Conservation (phyloP, 2,113 vertebrate genomes). For the Tragelaphus imberbis region DNA sequence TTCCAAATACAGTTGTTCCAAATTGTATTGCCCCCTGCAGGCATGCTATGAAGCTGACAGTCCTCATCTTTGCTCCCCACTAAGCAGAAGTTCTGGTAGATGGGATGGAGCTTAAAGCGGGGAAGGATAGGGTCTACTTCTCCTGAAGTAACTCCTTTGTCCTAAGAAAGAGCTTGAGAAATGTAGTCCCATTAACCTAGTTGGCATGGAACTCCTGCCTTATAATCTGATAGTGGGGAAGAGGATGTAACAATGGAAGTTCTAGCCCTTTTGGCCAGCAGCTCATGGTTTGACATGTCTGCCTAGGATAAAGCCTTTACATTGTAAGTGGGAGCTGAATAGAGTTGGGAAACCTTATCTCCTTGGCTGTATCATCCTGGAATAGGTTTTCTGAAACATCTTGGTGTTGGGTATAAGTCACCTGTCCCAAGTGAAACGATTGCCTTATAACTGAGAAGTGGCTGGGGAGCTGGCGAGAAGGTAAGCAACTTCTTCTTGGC, state of each 20-base stretch:
- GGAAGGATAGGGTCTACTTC: not conserved
- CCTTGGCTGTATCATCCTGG: not conserved
- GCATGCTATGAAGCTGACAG: not conserved
- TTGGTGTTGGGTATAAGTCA: not conserved
- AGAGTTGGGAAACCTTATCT: not conserved
- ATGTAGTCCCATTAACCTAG: not conserved
- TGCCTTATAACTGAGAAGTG: not conserved
- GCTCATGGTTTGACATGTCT: not conserved
- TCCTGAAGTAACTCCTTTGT: not conserved
- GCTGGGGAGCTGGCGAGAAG: not conserved
- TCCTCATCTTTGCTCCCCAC: not conserved
- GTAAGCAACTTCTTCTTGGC: not conserved
- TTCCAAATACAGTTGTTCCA: not conserved
- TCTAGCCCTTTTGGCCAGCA: not conserved
- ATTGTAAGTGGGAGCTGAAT: not conserved
- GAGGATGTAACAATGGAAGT: not conserved
- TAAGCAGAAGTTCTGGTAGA: not conserved
- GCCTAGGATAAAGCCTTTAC: not conserved
- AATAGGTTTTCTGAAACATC: not conserved
- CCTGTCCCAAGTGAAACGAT: not conserved
- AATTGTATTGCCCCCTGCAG: not conserved
- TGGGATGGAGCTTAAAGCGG: not conserved
- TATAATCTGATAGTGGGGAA: not conserved
- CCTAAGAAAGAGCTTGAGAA: not conserved
- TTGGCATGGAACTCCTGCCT: not conserved